Conservation (phyloP, 1,140 invertebrate genomes). For the Bombus fervidus region DNA sequence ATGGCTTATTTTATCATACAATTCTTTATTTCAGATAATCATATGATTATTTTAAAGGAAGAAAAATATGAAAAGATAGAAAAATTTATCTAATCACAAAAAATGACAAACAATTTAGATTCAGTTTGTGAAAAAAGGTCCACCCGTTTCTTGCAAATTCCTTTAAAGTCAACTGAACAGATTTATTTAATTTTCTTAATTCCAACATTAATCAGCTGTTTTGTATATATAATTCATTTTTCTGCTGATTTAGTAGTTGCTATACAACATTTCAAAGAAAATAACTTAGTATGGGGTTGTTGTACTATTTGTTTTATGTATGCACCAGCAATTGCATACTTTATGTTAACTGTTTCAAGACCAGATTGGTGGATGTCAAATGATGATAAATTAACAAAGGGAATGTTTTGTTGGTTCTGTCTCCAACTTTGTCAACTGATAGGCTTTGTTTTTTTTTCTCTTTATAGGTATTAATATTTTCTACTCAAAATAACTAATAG, state of each 20-base stretch:
- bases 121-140: constrained; percentile 68
- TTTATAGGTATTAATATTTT: constrained; percentile 84
- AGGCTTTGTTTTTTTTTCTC: constrained; percentile 86
- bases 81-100: constrained; percentile 11
- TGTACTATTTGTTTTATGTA: constrained; percentile 83
- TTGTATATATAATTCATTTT: constrained; percentile 81
- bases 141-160: constrained; percentile 71
- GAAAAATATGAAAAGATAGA: constrained; percentile 24
- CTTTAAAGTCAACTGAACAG: constrained; percentile 82
- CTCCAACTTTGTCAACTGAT: constrained; percentile 84
- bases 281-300: constrained; percentile 80
- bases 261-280: constrained; percentile 80
- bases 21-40: constrained; percentile 15
- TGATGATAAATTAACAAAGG: constrained; percentile 73
- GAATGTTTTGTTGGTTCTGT: constrained; percentile 82
- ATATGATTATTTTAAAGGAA: background rate
- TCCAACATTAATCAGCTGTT: constrained; percentile 77
- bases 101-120: constrained; percentile 50
- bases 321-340: constrained; percentile 82
- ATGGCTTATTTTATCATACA: background rate
- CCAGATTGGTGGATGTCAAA: constrained; percentile 83
- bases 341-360: constrained; percentile 84
- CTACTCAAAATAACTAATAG: constrained; percentile 5
- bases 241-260: constrained; percentile 81
- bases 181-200: constrained; percentile 81